Conservation (phyloP, 2,797 vertebrate genomes). For the Buceros bicornis region DNA sequence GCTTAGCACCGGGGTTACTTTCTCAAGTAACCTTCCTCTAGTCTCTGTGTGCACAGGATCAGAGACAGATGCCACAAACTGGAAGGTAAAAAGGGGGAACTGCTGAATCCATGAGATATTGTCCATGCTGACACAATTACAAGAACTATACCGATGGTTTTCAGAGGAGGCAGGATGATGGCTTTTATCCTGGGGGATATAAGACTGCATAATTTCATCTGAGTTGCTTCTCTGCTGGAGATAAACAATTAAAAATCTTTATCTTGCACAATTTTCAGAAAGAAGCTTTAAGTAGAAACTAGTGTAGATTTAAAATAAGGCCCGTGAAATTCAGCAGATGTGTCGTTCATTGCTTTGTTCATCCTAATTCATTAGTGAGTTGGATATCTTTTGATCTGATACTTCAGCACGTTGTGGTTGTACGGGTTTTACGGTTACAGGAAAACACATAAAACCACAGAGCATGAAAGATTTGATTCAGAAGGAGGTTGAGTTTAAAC, state of each 20-base stretch:
- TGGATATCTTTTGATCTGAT: neutral
- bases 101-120: neutral
- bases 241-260: neutral
- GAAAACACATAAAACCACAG: neutral
- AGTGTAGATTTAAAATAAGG: neutral
- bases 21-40: neutral
- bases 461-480: neutral
- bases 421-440: neutral
- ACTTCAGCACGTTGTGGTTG: neutral
- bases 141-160: neutral
- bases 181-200: neutral
- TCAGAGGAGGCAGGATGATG: neutral
- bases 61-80: neutral
- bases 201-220: neutral
- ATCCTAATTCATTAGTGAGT: neutral
- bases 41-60: neutral
- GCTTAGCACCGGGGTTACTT: neutral
- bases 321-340: neutral
- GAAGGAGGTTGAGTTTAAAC: neutral
- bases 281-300: neutral
- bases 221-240: neutral
- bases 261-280: neutral
- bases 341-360: neutral
- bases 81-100: neutral
- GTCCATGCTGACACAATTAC: neutral